A percentile compares a stretch with the other conserved stretches of the same genome.
phyloP scores from a whole-genome alignment of 2,888 invertebrate genomes.

The Nebria salina region DNA sequence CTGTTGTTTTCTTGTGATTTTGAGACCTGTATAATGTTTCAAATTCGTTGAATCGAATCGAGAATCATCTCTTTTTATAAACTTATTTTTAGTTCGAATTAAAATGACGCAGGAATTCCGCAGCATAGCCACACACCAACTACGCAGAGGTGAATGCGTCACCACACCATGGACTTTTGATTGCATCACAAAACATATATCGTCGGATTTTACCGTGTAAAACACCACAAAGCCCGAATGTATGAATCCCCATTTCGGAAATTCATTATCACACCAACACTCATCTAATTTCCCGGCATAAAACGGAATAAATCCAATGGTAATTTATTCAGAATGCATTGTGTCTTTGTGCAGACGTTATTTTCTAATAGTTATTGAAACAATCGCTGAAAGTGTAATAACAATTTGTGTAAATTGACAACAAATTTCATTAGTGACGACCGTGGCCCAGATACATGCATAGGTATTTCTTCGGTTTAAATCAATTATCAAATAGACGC shows the following conservation, averaged over 20 bases:
- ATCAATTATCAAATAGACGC: no score
- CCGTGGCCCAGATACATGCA: no score
- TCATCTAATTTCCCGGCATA: neutral
- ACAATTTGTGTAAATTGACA: no score
- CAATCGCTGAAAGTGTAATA: no score
- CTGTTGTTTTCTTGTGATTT: no score
- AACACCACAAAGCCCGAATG: neutral
- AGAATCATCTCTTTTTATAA: neutral
- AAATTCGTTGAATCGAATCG: neutral
- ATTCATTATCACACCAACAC: neutral
- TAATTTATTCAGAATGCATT: neutral
- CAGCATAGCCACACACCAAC: neutral
- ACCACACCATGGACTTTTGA: neutral
- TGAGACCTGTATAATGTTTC: no score
- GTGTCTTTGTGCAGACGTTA: neutral
- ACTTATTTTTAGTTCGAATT: constrained; percentile 18
- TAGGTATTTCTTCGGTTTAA: no score
- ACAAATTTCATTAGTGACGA: no score
- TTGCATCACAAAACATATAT: neutral
- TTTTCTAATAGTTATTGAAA: no score
- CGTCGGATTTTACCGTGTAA: neutral
- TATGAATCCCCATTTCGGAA: neutral
- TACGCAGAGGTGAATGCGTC: neutral
- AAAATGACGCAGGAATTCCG: constrained; percentile 19
- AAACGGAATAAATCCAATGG: neutral